Base-by-base conservation (phyloP, 1,140 invertebrate genomes). In the Ctenoplectra terminalis region DNA sequence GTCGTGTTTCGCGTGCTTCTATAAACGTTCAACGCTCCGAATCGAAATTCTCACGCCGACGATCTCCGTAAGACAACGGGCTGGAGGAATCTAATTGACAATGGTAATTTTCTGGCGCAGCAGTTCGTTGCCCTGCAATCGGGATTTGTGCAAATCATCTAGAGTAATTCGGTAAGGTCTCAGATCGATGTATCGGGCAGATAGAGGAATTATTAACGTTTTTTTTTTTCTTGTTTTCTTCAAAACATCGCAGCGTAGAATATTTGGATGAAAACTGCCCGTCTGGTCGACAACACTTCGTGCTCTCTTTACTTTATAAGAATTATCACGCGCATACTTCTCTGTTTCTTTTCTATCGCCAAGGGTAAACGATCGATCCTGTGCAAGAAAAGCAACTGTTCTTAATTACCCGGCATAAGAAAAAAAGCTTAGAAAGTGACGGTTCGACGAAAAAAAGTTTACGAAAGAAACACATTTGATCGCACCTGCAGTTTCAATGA, bases 261-360 rank as follows among this genome's bases (percentile, higher is more conserved):
- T 31, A 13, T n/a, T n/a, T 15, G 26, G 56, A 56, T 7, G 15
- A 20, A n/a, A 77, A 58, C 29, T 58, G 75, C 29, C 56, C 43
- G 58, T 72, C 13, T 31, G 37, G 20, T 64, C 48, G 70, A 46
- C 23, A 17, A 81, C 61, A 37, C 58, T 63, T 29, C 61, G 48
- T 48, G 78, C 58, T 80, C 60, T 73, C 78, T 69, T 69, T 73
- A 80, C 37, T 26, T 64, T 48, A 46, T 81, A 74, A 64, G 71
- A 66, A 81, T 66, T 31, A 43, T 46, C 70, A 46, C 43, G 31
- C n/a, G 37, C 29, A 34, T 46, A 61, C n/a, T n/a, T 20, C 2
- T 31, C 26, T 9, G 7, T 56, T 6, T 50, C 3, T 34, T 17
- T 20, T 7, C 20, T 60, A 7, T 29, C n/a, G 5, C 26, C 26